phyloP scores from a whole-genome alignment of 2,888 invertebrate genomes.

The Drosophila falleni region DNA sequence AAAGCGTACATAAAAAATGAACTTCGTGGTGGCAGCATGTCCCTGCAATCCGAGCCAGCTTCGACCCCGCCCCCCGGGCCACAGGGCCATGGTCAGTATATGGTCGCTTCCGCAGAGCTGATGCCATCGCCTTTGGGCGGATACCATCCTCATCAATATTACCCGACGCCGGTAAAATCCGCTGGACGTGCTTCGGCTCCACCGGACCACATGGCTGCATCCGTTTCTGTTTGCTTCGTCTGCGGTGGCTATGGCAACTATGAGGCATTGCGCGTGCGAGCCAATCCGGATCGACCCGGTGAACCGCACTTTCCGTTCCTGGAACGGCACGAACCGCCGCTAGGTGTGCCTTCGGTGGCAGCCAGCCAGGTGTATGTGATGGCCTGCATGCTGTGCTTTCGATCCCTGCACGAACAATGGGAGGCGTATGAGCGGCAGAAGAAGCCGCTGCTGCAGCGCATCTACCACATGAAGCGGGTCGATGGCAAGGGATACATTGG shows the following conservation, averaged over 20 bases:
- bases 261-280: constrained; percentile 89
- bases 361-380: constrained; percentile 87
- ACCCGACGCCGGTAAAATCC: constrained; percentile 38
- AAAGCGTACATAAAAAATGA: constrained; percentile 91
- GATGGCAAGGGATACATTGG: constrained; percentile 96
- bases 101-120: constrained; percentile 46
- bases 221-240: constrained; percentile 88
- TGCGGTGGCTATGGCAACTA: constrained; percentile 91
- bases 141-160: constrained; percentile 58
- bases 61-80: constrained; percentile 37
- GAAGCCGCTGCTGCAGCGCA: constrained; percentile 93
- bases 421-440: constrained; percentile 94
- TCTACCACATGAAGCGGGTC: constrained; percentile 96
- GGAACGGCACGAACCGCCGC: constrained; percentile 94
- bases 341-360: constrained; percentile 87
- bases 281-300: constrained; percentile 89
- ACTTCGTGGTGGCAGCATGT: constrained; percentile 86
- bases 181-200: constrained; percentile 67
- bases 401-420: constrained; percentile 95
- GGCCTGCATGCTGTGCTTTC: constrained; percentile 94
- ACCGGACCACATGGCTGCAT: constrained; percentile 71
- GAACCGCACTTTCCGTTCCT: constrained; percentile 97
- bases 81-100: constrained; percentile 26
- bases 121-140: constrained; percentile 65
- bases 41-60: constrained; percentile 64